These are phyloP conservation scores for Diorhabda carinulata DNA, from an alignment of 1,140 invertebrate species.

Conservation along the genomic window DNA sequence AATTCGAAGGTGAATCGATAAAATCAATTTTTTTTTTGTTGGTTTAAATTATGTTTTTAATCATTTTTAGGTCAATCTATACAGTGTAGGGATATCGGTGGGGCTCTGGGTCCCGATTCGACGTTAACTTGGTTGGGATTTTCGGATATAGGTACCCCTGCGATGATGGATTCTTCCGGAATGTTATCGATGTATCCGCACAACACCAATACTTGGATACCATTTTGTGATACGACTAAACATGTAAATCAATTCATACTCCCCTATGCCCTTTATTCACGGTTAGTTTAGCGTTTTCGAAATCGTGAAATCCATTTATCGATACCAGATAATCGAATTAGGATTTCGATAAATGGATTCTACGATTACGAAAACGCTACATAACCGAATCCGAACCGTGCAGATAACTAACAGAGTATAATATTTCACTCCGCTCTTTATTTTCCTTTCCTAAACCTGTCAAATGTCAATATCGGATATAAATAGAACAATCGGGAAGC, in stretches of 20 bases:
- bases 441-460: too few species aligned
- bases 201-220: constrained; percentile 69
- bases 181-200: constrained; percentile 62
- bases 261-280: too few species aligned
- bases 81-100: constrained; percentile 51
- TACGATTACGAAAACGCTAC: too few species aligned
- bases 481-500: too few species aligned
- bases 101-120: constrained; percentile 68
- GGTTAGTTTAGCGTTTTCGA: too few species aligned
- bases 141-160: constrained; percentile 73
- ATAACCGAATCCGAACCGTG: too few species aligned
- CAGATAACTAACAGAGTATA: too few species aligned
- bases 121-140: constrained; percentile 79
- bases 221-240: constrained; percentile 67
- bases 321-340: too few species aligned
- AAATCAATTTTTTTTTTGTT: not conserved
- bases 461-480: too few species aligned
- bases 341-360: too few species aligned
- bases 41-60: not conserved
- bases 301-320: too few species aligned
- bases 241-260: constrained; percentile 52
- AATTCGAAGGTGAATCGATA: constrained; percentile 1
- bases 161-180: constrained; percentile 64
- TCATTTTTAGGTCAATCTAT: constrained; percentile 41
- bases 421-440: too few species aligned